phyloP scores from a whole-genome alignment of 2,888 invertebrate species.

The Dryococelus australis region DNA sequence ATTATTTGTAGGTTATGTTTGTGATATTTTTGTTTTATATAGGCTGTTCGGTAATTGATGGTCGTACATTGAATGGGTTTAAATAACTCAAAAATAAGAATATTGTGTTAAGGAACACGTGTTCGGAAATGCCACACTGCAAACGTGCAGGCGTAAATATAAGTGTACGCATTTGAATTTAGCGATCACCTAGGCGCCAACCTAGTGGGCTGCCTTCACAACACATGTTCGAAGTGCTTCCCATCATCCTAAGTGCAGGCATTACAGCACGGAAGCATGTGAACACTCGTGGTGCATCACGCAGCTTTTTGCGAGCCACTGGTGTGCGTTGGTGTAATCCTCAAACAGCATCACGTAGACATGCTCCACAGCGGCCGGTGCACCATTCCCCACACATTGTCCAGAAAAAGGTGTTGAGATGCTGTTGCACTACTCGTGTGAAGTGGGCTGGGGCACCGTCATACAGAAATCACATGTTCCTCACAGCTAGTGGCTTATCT shows the following conservation, averaged over 20 bases:
- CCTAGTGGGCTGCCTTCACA: background rate
- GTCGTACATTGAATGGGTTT: too few species aligned
- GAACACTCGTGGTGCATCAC: too few species aligned
- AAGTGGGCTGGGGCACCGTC: conserved; percentile 22
- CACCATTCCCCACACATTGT: background rate
- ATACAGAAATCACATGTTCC: background rate
- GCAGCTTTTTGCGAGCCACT: too few species aligned
- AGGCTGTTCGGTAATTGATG: too few species aligned
- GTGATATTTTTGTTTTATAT: too few species aligned
- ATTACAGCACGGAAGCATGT: too few species aligned
- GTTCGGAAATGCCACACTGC: background rate
- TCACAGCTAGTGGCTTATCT: background rate
- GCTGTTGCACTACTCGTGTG: background rate
- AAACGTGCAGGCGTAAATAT: background rate
- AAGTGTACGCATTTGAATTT: background rate
- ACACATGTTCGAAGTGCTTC: too few species aligned
- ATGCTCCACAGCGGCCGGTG: background rate
- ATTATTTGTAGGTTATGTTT: too few species aligned
- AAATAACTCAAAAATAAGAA: too few species aligned
- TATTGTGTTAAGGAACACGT: background rate
- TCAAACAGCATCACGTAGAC: background rate
- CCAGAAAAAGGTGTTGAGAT: background rate
- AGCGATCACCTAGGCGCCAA: background rate
- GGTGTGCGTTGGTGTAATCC: too few species aligned
- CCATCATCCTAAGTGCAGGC: too few species aligned